Evolutionary conservation across 1,140 invertebrate genomes (phyloP).

Genomic region (Sycophaga agraensis): DNA sequence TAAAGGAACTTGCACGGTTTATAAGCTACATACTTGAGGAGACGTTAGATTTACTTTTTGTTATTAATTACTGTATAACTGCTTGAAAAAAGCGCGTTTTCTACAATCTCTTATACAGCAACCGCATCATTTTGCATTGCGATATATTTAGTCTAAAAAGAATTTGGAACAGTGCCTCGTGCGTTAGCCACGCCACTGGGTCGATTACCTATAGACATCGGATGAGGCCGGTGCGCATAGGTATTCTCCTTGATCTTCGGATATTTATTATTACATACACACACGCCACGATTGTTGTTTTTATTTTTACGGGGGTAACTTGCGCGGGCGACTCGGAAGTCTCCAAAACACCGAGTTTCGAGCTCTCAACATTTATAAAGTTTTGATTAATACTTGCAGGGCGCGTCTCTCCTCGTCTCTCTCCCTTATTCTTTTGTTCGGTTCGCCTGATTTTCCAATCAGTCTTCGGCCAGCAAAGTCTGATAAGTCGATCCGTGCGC

Average conservation of each 20-base stretch:
- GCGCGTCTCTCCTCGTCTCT: constrained; percentile 1
- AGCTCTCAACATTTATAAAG: constrained; percentile 22
- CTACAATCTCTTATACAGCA: background rate
- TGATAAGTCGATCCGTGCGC: constrained; percentile 14
- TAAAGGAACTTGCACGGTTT: too few species aligned
- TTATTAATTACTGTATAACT: too few species aligned
- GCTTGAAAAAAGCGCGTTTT: background rate
- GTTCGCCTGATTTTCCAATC: background rate
- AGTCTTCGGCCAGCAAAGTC: constrained; percentile 26
- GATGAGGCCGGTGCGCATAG: background rate
- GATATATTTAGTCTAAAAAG: too few species aligned
- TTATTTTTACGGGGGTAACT: too few species aligned
- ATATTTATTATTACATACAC: constrained; percentile 17
- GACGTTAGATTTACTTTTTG: too few species aligned
- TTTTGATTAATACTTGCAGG: constrained; percentile 23
- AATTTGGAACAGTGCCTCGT: background rate
- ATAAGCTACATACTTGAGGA: too few species aligned
- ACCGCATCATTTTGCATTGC: background rate
- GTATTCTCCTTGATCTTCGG: background rate
- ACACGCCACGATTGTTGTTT: constrained; percentile 11
- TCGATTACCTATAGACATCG: constrained; percentile 7
- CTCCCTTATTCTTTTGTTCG: constrained; percentile 11
- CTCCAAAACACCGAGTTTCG: constrained; percentile 7
- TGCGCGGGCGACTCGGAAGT: too few species aligned
- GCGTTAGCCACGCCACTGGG: background rate